A percentile compares a stretch with the other conserved stretches of the same genome.
Conservation (phyloP, 2,888 invertebrate genomes). For the Mystacides longicornis region DNA sequence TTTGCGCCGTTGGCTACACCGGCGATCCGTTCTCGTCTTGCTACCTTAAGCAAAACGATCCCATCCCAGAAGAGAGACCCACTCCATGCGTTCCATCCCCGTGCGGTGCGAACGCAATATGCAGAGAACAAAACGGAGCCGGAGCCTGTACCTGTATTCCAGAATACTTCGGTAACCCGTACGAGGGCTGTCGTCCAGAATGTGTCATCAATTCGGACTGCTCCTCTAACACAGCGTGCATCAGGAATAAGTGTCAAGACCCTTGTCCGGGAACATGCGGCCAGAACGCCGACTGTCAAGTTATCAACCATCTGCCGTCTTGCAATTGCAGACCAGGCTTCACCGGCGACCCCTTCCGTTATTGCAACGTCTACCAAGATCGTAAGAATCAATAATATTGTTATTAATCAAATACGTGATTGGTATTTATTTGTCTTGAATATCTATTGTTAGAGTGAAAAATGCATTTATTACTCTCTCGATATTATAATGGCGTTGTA, state of each 20-base stretch:
- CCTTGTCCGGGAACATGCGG: slow-evolving; percentile 76
- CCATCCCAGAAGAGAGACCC: slow-evolving; percentile 38
- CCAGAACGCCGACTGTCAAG: slow-evolving; percentile 61
- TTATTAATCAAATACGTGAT: no score
- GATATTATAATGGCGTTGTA: neutral
- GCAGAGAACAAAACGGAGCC: slow-evolving; percentile 50
- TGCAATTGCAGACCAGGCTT: slow-evolving; percentile 62
- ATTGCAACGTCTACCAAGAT: slow-evolving; percentile 44
- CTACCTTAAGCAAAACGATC: slow-evolving; percentile 35
- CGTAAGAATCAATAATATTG: slow-evolving; percentile 54
- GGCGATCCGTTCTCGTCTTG: slow-evolving; percentile 75
- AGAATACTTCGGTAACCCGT: slow-evolving; percentile 70
- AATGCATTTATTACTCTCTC: slow-evolving; percentile 27
- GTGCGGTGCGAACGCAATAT: slow-evolving; percentile 57
- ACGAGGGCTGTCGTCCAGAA: slow-evolving; percentile 70
- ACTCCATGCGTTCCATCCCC: slow-evolving; percentile 56
- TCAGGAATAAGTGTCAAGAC: slow-evolving; percentile 66
- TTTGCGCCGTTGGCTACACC: slow-evolving; percentile 57
- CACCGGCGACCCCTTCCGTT: slow-evolving; percentile 66
- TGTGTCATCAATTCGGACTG: slow-evolving; percentile 68
- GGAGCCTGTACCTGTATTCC: slow-evolving; percentile 64
- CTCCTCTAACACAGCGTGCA: slow-evolving; percentile 59
- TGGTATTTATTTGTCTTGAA: neutral
- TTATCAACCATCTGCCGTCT: slow-evolving; percentile 61
- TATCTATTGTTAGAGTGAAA: no score